A percentile compares a stretch with the other conserved stretches of the same genome.
Conservation (phyloP, 2,888 invertebrate genomes). For the Pheosia tremula region DNA sequence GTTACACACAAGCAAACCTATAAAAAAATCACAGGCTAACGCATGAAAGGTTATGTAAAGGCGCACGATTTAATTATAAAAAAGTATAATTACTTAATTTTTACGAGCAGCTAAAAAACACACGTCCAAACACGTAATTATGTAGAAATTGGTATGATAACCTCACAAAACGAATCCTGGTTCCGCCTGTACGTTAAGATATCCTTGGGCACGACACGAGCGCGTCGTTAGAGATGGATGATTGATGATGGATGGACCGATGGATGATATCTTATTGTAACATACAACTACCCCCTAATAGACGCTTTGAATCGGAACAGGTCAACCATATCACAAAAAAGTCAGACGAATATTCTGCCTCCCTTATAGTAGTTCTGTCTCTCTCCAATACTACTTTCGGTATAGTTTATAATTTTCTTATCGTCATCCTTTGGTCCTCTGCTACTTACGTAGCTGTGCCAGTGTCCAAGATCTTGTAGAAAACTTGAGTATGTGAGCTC, state of each 20-base stretch:
- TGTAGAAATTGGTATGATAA: background rate
- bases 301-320: too few species aligned
- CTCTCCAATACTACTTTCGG: too few species aligned
- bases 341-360: too few species aligned
- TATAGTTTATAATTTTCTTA: background rate
- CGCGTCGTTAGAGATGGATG: background rate
- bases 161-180: background rate
- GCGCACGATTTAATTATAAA: background rate
- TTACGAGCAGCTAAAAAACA: background rate
- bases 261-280: too few species aligned
- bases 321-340: too few species aligned
- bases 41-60: background rate
- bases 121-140: conserved; percentile 4
- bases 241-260: too few species aligned
- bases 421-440: background rate
- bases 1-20: too few species aligned
- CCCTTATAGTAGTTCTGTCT: too few species aligned
- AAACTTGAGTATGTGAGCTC: background rate
- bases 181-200: background rate
- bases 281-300: too few species aligned
- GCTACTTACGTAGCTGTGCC: background rate
- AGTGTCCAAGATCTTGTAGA: background rate
- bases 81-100: background rate
- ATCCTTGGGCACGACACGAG: background rate
- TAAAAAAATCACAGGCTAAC: too few species aligned